phyloP scores from a whole-genome alignment of 2,113 vertebrate genomes.

The Casuarius casuarius region DNA sequence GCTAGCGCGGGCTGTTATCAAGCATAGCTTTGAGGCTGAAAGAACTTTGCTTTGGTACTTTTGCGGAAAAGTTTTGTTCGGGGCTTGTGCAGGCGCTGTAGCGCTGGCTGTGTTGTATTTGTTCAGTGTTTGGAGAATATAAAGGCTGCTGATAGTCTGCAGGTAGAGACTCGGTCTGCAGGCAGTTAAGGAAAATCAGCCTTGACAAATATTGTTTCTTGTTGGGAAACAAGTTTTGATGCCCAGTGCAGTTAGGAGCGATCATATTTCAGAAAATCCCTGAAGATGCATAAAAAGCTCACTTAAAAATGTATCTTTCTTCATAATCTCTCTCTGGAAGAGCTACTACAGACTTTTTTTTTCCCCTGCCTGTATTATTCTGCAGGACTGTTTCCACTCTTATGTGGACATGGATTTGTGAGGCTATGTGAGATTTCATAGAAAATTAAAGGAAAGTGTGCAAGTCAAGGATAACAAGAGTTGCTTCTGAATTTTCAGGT shows the following conservation, averaged over 20 bases:
- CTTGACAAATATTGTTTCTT: neutral
- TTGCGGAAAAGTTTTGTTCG: neutral
- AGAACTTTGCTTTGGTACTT: neutral
- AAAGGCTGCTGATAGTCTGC: neutral
- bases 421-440: neutral
- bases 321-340: neutral
- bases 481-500: neutral
- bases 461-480: neutral
- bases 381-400: neutral
- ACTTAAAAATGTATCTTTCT: neutral
- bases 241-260: neutral
- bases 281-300: neutral
- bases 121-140: neutral
- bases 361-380: neutral
- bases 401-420: neutral
- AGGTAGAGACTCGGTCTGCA: neutral
- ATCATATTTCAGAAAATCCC: neutral
- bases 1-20: neutral
- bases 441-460: neutral
- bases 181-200: neutral
- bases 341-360: neutral
- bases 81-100: neutral
- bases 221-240: neutral
- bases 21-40: neutral
- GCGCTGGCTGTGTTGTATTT: accelerated